Evolutionary conservation across 2,113 vertebrate genomes (phyloP).

Genomic region (Tringa solitaria): DNA sequence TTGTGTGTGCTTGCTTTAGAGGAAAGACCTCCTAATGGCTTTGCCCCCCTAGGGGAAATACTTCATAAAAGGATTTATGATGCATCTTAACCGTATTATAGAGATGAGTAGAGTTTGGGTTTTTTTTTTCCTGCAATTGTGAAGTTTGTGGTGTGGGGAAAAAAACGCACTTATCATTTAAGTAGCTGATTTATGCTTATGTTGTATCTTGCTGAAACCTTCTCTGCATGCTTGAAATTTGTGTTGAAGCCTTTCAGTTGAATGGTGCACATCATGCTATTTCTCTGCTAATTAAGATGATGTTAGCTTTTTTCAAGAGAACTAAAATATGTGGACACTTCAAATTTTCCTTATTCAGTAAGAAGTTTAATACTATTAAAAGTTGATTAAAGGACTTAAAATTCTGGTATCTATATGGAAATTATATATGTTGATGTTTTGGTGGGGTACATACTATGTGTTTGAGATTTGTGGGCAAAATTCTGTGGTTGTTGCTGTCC

Average conservation of each 20-base stretch:
- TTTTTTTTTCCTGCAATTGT: neutral
- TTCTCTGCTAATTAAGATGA: neutral
- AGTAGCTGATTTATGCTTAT: neutral
- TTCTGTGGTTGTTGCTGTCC: neutral
- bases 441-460: neutral
- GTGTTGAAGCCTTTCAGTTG: neutral
- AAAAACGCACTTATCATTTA: neutral
- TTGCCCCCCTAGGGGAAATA: neutral
- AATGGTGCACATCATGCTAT: neutral
- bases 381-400: neutral
- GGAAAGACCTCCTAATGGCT: neutral
- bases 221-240: neutral
- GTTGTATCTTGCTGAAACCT: neutral
- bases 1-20: neutral
- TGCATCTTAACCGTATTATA: neutral
- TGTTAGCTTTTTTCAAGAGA: neutral
- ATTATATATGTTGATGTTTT: neutral
- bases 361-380: neutral
- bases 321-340: neutral
- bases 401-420: neutral
- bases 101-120: neutral
- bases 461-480: neutral
- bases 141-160: neutral
- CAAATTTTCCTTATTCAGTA: neutral
- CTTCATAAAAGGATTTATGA: neutral